A percentile compares a stretch with the other conserved stretches of the same genome.
phyloP scores from a whole-genome alignment of 2,888 invertebrate genomes.

The Zaprionus bogoriensis region DNA sequence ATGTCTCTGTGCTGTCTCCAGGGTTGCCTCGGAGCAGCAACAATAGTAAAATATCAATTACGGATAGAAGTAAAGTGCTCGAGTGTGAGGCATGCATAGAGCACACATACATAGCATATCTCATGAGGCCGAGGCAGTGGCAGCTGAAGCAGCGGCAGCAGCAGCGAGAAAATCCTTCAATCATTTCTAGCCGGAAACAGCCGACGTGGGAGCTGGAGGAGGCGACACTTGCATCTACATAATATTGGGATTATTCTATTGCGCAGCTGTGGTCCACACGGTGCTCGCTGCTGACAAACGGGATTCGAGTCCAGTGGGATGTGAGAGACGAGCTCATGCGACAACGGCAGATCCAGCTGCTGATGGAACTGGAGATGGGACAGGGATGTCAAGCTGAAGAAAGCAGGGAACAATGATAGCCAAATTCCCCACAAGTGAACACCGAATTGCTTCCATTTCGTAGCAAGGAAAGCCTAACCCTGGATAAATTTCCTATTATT shows the following conservation, averaged over 20 bases:
- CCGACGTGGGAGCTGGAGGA: not conserved
- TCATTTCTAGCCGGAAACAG: slow-evolving; percentile 57
- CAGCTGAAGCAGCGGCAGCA: too few relatives aligned
- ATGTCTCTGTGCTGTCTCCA: not conserved
- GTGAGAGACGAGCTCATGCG: slow-evolving; percentile 38
- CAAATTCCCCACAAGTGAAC: slow-evolving; percentile 73
- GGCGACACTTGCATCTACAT: slow-evolving; percentile 34
- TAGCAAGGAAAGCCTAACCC: too few relatives aligned
- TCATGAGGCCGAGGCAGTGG: slow-evolving; percentile 12
- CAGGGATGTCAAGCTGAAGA: slow-evolving; percentile 28
- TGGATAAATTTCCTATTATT: not conserved
- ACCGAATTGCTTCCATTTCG: slow-evolving; percentile 11
- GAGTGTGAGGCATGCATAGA: not conserved
- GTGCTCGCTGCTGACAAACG: slow-evolving; percentile 39
- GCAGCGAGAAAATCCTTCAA: slow-evolving; percentile 64
- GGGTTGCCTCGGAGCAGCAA: slow-evolving; percentile 19
- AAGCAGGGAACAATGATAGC: slow-evolving; percentile 32
- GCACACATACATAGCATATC: slow-evolving; percentile 12
- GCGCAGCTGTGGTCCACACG: slow-evolving; percentile 45
- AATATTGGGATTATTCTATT: slow-evolving; percentile 46
- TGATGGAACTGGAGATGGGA: not conserved
- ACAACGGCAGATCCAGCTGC: slow-evolving; percentile 38
- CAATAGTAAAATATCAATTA: slow-evolving; percentile 74
- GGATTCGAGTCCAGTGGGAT: slow-evolving; percentile 43
- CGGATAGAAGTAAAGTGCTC: slow-evolving; percentile 66